Conservation (phyloP, 2,888 invertebrate species). For the Ernsta delagoae region DNA sequence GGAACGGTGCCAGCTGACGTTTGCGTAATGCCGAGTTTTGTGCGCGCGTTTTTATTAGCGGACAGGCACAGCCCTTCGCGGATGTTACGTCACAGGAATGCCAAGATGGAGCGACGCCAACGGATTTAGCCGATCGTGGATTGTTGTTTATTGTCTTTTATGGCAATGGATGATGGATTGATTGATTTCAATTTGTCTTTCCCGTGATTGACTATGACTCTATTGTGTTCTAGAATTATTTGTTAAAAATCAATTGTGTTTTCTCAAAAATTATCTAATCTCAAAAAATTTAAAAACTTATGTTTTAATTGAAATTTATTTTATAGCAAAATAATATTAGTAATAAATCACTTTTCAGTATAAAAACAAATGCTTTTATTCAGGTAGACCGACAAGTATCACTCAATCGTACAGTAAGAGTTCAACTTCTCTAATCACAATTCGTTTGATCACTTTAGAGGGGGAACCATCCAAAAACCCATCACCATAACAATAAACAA, state of each 20-base stretch:
- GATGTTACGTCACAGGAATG: slow-evolving; percentile 81
- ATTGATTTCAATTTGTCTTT: slow-evolving; percentile 54
- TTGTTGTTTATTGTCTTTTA: slow-evolving; percentile 80
- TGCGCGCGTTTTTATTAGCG: slow-evolving; percentile 76
- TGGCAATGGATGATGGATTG: slow-evolving; percentile 75
- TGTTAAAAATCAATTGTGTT: background rate
- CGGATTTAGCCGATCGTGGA: slow-evolving; percentile 74
- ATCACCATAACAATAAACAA: slow-evolving; percentile 52
- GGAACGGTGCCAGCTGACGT: slow-evolving; percentile 80
- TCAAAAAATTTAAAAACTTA: no score
- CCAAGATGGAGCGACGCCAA: slow-evolving; percentile 75
- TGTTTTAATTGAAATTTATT: no score
- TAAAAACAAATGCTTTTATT: background rate
- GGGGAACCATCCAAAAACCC: slow-evolving; percentile 40
- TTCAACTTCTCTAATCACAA: slow-evolving; percentile 6
- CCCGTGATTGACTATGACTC: slow-evolving; percentile 13
- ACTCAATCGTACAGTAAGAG: background rate
- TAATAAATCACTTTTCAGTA: background rate
- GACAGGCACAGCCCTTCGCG: slow-evolving; percentile 76
- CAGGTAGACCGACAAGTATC: background rate
- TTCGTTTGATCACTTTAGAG: background rate
- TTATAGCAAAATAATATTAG: background rate
- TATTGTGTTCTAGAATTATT: slow-evolving; percentile 13
- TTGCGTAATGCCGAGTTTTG: slow-evolving; percentile 77
- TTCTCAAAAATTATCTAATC: background rate